Evolutionary conservation across 2,113 vertebrate species (phyloP).

Genomic region (Corvus hawaiiensis): DNA sequence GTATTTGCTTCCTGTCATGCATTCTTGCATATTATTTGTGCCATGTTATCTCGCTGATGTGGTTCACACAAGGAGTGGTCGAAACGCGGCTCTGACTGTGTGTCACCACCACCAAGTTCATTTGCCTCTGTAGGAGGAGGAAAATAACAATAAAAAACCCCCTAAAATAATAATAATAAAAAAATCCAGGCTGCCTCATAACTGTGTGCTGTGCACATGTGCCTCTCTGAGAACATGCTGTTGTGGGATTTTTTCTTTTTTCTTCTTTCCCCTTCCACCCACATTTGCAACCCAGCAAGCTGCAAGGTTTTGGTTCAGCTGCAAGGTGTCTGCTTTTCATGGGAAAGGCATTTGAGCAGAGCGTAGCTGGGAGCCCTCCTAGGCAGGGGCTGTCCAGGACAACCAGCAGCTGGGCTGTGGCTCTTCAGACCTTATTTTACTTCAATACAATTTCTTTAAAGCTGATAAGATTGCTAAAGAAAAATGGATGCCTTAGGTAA

Average conservation of each 20-base stretch:
- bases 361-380: fast-evolving
- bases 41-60: background rate
- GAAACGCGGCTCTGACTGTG: background rate
- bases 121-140: background rate
- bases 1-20: conserved; percentile 32
- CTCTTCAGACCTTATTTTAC: background rate
- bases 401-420: background rate
- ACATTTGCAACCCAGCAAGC: background rate
- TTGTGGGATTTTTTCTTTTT: background rate
- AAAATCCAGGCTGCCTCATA: background rate
- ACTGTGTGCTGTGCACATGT: background rate
- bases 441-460: background rate
- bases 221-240: background rate
- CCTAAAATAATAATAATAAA: background rate
- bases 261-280: background rate
- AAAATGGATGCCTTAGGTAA: background rate
- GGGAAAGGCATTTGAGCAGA: background rate
- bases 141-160: background rate
- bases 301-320: background rate
- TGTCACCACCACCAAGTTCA: background rate
- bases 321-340: background rate
- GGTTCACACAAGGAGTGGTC: conserved; percentile 41
- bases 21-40: conserved; percentile 2
- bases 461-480: background rate
- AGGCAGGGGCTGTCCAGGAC: background rate